Base-by-base conservation (phyloP, 2,888 invertebrate genomes). In the Drosophila subsilvestris region DNA sequence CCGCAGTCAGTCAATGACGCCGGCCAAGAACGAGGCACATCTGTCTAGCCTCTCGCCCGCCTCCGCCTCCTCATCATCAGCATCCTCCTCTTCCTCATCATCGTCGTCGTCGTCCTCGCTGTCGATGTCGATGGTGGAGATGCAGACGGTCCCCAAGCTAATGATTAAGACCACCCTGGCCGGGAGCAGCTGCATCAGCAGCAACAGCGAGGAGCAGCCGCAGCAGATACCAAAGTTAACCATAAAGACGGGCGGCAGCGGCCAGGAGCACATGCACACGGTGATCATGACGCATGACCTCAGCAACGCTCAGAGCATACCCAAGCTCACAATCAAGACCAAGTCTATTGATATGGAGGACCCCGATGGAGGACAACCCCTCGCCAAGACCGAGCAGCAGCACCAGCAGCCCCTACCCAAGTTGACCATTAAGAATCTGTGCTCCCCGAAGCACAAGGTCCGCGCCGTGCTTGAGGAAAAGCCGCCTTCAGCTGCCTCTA, bases 121-220 rank as follows among this genome's bases (percentile, higher is more conserved):
- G 22, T 63, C 93, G 86, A 91, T 93, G 85, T 93, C 66, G 20
- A 43, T 73, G 42, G 68, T 76, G 32, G 58, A 67, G 20, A 75
- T 90, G 85, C 85, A 71, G 6, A 93, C 93, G 89, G 92, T 94
- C 88, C 94, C 94, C 82, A 94, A 94, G 92, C 92, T 94, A 63
- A 94, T 94, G 59, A 94, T 94, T 45, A 94, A 94, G 90, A 93
- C 93, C 32, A 88, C 90, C 69, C 77, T 83, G 45, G 88, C 90
- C 27, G 69, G 78, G 54, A 70, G 84, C 74, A 88, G 85, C 50
- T 88, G 84, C 61, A 75, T 82, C n/a, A 78, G 55, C n/a, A 87
- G 75, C 53, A 86, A 49, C 20, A 53, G 78, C 45, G 80, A 79
- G 45, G 89, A 70, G 72, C 86, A 68, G 17, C 73, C 44, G 62